Evolutionary conservation across 2,888 invertebrate species (phyloP).

Genomic region (Leucophenga montana): DNA sequence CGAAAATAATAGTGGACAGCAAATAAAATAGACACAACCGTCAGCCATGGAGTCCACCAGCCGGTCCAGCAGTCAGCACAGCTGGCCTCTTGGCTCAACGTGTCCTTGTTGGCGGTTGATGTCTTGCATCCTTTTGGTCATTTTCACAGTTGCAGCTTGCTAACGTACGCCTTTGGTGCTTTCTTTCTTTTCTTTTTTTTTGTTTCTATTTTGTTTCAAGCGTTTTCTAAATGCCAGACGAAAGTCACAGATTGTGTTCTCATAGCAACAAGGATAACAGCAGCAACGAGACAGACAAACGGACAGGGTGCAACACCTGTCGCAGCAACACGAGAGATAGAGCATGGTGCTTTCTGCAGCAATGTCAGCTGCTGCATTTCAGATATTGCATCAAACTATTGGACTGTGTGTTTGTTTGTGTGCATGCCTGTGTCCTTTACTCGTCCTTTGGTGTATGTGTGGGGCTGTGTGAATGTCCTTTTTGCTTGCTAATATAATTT

Average conservation of each 20-base stretch:
- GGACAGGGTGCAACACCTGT: slow-evolving; percentile 18
- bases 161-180: neutral
- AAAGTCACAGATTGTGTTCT: slow-evolving; percentile 18
- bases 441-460: slow-evolving; percentile 18
- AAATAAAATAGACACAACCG: neutral
- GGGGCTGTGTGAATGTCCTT: neutral
- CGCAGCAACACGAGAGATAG: neutral
- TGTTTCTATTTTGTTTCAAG: neutral
- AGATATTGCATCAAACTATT: neutral
- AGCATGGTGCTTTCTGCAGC: neutral
- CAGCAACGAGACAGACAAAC: neutral
- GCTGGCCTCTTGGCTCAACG: slow-evolving; percentile 10
- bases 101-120: slow-evolving; percentile 16
- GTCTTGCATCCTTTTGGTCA: slow-evolving; percentile 24
- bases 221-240: slow-evolving; percentile 20
- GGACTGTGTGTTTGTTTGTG: neutral
- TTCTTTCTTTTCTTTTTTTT: neutral
- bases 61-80: neutral
- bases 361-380: slow-evolving; percentile 1
- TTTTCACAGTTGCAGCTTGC: slow-evolving; percentile 5
- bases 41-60: too few species aligned
- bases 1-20: slow-evolving; percentile 9
- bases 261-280: neutral
- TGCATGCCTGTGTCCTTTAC: slow-evolving; percentile 3
- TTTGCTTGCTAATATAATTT: slow-evolving; percentile 34